Conservation (phyloP, 1,140 invertebrate species). For the Armadillidium nasatum region DNA sequence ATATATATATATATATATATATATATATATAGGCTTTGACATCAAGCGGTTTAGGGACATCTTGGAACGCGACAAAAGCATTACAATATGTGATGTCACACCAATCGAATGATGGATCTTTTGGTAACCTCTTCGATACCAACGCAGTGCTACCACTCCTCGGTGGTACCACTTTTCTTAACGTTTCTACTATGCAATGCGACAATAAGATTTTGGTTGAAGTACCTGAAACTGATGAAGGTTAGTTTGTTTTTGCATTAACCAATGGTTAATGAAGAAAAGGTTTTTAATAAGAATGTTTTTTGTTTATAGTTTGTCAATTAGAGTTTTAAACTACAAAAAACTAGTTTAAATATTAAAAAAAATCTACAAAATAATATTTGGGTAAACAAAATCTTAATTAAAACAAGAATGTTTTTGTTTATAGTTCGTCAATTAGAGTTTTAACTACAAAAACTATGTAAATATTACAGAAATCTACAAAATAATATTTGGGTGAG, state of each 20-base stretch:
- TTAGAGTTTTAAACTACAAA: no score
- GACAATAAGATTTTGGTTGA: not conserved
- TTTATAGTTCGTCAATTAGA: no score
- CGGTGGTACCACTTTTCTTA: constrained; percentile 33
- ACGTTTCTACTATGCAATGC: constrained; percentile 10
- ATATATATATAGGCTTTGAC: constrained; percentile 60
- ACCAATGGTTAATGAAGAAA: no score
- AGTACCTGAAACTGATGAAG: no score
- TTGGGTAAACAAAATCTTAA: no score
- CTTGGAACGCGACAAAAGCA: constrained; percentile 71
- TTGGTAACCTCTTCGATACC: constrained; percentile 66
- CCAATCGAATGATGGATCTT: constrained; percentile 69
- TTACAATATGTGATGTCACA: constrained; percentile 64
- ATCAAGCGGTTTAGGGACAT: constrained; percentile 51
- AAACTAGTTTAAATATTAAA: no score
- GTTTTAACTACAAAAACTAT: no score
- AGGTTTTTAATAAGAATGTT: not conserved
- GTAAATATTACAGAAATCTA: no score
- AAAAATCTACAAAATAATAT: no score
- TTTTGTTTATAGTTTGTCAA: not conserved
- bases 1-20: constrained; percentile 13
- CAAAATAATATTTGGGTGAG: no score
- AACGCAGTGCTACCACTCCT: constrained; percentile 66
- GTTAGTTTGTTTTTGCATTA: no score
- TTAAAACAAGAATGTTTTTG: no score